Evolutionary conservation across 2,888 invertebrate genomes (phyloP), one percentile per base, ranked within the genome.

Genomic region (Laothoe populi): DNA sequence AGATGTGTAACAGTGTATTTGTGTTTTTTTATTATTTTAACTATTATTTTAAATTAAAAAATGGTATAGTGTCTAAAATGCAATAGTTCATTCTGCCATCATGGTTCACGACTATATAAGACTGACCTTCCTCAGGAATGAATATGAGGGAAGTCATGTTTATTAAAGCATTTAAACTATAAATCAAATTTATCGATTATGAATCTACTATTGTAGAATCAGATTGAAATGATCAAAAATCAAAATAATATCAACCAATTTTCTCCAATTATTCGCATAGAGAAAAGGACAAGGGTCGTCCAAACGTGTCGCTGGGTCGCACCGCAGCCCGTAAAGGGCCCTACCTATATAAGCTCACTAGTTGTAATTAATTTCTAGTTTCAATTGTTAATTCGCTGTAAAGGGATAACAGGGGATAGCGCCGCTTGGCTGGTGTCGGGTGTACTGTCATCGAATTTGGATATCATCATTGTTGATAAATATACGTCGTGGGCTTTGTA

Each of bases 311-410:
- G 45, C 59, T 63, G 71, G 73, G 72, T 64, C 68, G 24, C 69
- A 59, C 63, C 63, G 49, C 68, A 69, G 63, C 71, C 69, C 66
- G 67, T 71, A 75, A 75, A 83, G 83, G 86, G 87, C 84, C 81
- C 69, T 53, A 70, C 63, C 75, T 72, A 77, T 84, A 86, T 84
- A 84, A 83, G 74, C 77, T 75, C 73, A 78, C 77, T 83, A 79
- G 74, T 71, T 75, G 81, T 86, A 87, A 89, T 88, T 88, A 89
- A 88, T 87, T 88, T 82, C 82, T 80, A 88, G 86, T 88, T 88
- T 83, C 79, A 86, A 83, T 86, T 86, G 87, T 86, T 87, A 84
- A 87, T 86, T 85, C 75, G 74, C 74, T 79, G 69, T 74, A 71
- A 75, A 66, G 74, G 82, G 78, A 78, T 79, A 75, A 74, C 74